Evolutionary conservation across 2,113 vertebrate species (phyloP).

Genomic region (Stigmatopora argus): DNA sequence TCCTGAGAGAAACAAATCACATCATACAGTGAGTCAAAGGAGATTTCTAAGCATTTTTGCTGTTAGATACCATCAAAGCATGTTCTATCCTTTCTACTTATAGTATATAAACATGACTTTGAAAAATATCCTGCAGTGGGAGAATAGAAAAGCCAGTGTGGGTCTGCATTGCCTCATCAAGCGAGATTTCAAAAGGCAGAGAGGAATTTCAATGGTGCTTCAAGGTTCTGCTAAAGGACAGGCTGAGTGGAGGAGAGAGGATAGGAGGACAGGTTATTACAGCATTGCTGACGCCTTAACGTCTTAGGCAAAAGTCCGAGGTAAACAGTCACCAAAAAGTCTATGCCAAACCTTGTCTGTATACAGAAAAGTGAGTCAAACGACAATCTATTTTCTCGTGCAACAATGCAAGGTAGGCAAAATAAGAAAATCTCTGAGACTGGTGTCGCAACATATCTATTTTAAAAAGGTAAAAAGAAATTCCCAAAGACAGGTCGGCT

Average conservation of each 20-base stretch:
- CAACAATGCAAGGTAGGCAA: background rate
- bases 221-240: conserved; percentile 72
- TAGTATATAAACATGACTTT: conserved; percentile 70
- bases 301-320: conserved; percentile 49
- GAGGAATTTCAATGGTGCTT: conserved; percentile 71
- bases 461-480: too few relatives aligned
- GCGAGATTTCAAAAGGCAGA: conserved; percentile 68
- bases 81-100: conserved; percentile 67
- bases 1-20: conserved; percentile 34
- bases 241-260: conserved; percentile 25
- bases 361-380: background rate
- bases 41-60: conserved; percentile 62
- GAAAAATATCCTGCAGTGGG: conserved; percentile 67
- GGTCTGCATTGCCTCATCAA: conserved; percentile 68
- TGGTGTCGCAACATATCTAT: background rate
- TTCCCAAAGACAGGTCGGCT: background rate
- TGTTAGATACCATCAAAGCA: conserved; percentile 65
- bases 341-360: background rate
- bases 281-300: conserved; percentile 58
- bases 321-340: conserved; percentile 30
- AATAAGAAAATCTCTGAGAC: background rate
- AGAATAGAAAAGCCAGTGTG: conserved; percentile 57
- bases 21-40: conserved; percentile 37
- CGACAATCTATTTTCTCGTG: conserved; percentile 24
- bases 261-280: conserved; percentile 48